phyloP scores from a whole-genome alignment of 1,140 invertebrate species.

The Plectrocnemia conspersa region DNA sequence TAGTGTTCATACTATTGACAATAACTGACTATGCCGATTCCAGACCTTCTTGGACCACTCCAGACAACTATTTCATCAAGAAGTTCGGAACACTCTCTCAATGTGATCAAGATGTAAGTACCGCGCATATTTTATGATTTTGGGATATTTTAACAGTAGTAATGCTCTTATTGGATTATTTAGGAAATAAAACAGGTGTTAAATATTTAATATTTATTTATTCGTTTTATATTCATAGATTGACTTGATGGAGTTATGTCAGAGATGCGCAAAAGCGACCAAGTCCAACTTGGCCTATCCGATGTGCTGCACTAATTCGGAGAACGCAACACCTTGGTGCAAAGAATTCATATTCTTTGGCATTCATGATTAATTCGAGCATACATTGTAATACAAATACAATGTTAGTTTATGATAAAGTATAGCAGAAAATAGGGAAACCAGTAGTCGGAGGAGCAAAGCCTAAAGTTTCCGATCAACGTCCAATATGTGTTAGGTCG shows the following conservation, averaged over 20 bases:
- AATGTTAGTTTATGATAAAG: too few relatives aligned
- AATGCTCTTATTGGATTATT: neutral
- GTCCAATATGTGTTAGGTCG: too few relatives aligned
- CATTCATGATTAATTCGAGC: too few relatives aligned
- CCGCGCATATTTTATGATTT: neutral
- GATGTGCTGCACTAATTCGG: conserved; percentile 40
- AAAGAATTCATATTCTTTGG: conserved; percentile 41
- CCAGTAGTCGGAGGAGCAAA: too few relatives aligned
- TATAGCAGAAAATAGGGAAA: neutral
- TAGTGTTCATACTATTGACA: too few relatives aligned
- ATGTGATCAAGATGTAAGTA: conserved; percentile 27
- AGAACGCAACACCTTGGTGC: conserved; percentile 42
- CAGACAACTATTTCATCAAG: conserved; percentile 16
- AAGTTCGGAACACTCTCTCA: conserved; percentile 14
- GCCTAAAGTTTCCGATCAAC: too few relatives aligned
- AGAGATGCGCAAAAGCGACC: conserved; percentile 43
- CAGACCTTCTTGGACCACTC: conserved; percentile 24
- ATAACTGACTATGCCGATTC: too few relatives aligned
- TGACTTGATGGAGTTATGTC: conserved; percentile 40
- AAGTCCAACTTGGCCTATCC: conserved; percentile 42
- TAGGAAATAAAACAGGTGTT: neutral
- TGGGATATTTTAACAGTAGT: neutral
- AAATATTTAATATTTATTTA: neutral
- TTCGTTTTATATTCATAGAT: conserved; percentile 35
- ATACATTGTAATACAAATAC: too few relatives aligned